phyloP scores from a whole-genome alignment of 2,797 vertebrate species.

The Syncerus caffer region DNA sequence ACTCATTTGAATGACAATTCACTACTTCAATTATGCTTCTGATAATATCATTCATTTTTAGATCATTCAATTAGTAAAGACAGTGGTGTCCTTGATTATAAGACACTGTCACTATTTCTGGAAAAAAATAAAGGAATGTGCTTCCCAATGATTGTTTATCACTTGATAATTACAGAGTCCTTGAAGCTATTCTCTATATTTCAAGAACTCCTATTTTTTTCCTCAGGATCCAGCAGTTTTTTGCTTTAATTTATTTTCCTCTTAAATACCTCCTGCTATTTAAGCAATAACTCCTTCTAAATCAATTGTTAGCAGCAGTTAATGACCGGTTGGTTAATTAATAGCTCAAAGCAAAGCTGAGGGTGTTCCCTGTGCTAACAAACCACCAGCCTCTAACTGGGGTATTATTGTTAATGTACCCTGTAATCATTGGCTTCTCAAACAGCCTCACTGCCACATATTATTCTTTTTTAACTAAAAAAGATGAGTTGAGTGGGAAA shows the following conservation, averaged over 20 bases:
- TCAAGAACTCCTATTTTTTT: conserved; percentile 78
- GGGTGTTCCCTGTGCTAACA: conserved; percentile 78
- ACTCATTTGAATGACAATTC: conserved; percentile 74
- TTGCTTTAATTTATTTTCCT: conserved; percentile 88
- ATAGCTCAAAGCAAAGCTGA: conserved; percentile 85
- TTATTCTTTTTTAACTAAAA: conserved; percentile 62
- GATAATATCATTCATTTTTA: conserved; percentile 77
- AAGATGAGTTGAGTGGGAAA: conserved; percentile 35
- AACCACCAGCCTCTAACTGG: conserved; percentile 71
- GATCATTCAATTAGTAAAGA: conserved; percentile 81
- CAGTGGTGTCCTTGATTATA: conserved; percentile 71
- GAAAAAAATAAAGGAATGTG: conserved; percentile 64
- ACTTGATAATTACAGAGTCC: conserved; percentile 81
- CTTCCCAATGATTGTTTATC: conserved; percentile 84
- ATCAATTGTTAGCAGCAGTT: conserved; percentile 86
- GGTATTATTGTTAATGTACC: conserved; percentile 62
- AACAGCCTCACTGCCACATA: neutral
- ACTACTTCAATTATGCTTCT: conserved; percentile 73
- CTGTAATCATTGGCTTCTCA: conserved; percentile 77
- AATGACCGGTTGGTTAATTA: conserved; percentile 87
- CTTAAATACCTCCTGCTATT: conserved; percentile 85
- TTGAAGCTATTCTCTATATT: conserved; percentile 75
- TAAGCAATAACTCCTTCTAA: conserved; percentile 84
- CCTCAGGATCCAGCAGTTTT: conserved; percentile 80
- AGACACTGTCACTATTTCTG: conserved; percentile 78